Evolutionary conservation across 1,140 invertebrate genomes (phyloP).

Genomic region (Aphelenchoides fujianensis): DNA sequence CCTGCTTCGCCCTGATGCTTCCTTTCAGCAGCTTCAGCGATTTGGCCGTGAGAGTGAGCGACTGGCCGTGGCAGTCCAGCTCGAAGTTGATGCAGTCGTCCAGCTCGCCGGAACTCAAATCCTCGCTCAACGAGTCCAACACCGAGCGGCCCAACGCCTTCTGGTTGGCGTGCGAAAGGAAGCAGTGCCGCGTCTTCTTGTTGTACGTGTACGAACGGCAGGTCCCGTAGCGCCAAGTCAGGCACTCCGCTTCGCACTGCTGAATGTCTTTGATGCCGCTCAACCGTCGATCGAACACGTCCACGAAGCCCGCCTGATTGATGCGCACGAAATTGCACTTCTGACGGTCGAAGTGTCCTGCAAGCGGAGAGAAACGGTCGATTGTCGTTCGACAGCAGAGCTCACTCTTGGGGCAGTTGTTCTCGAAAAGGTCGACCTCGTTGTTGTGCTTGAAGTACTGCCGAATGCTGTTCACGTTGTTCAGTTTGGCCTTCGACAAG

Average conservation of each 20-base stretch:
- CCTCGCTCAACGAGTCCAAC: constrained; percentile 24
- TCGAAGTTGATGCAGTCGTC: constrained; percentile 33
- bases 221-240: constrained; percentile 24
- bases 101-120: constrained; percentile 28
- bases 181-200: constrained; percentile 18
- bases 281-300: constrained; percentile 35
- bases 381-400: constrained; percentile 5
- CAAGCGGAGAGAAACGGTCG: constrained; percentile 13
- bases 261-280: not conserved
- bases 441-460: constrained; percentile 29
- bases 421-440: constrained; percentile 31
- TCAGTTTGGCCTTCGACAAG: constrained; percentile 24
- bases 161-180: constrained; percentile 27
- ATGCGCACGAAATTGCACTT: constrained; percentile 31
- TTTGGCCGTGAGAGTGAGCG: constrained; percentile 27
- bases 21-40: constrained; percentile 36
- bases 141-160: constrained; percentile 34
- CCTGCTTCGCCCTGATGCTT: constrained; percentile 19
- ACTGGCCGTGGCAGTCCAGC: constrained; percentile 29
- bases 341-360: constrained; percentile 22
- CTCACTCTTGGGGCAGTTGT: constrained; percentile 28
- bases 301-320: constrained; percentile 34
- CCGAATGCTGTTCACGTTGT: constrained; percentile 36
- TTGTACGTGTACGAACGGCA: constrained; percentile 38
- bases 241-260: constrained; percentile 26